These are phyloP conservation scores for Synergus itoensis DNA, from an alignment of 2,888 invertebrate species.

Conservation along the genomic window DNA sequence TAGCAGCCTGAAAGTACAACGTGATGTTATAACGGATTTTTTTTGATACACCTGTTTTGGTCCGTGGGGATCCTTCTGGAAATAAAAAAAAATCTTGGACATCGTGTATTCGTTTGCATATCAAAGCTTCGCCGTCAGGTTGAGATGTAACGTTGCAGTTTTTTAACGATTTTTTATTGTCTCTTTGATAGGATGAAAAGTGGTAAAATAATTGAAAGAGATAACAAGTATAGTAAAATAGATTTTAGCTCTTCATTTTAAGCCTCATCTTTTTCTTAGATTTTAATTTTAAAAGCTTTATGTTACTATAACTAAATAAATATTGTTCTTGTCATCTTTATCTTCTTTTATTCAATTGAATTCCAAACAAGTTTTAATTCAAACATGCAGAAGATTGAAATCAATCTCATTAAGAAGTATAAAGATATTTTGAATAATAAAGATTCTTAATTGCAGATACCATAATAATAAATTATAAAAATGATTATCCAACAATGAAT, in stretches of 20 bases:
- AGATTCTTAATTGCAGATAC: not conserved
- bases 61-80: not conserved
- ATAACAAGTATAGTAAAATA: too few species aligned
- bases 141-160: not conserved
- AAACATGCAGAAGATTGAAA: too few species aligned
- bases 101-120: not conserved
- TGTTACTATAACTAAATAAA: too few species aligned
- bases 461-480: not conserved
- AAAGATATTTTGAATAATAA: not conserved
- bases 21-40: conserved; percentile 28
- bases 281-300: too few species aligned
- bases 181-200: too few species aligned
- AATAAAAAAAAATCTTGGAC: not conserved
- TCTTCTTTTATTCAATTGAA: too few species aligned
- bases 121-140: not conserved
- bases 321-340: too few species aligned
- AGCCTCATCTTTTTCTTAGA: too few species aligned
- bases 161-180: not conserved
- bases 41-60: not conserved
- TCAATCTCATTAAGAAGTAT: too few species aligned
- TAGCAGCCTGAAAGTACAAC: not conserved
- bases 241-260: too few species aligned
- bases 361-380: too few species aligned
- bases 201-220: too few species aligned
- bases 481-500: not conserved